Base-by-base conservation (phyloP, 2,113 vertebrate genomes). In the Ciconia stormi region DNA sequence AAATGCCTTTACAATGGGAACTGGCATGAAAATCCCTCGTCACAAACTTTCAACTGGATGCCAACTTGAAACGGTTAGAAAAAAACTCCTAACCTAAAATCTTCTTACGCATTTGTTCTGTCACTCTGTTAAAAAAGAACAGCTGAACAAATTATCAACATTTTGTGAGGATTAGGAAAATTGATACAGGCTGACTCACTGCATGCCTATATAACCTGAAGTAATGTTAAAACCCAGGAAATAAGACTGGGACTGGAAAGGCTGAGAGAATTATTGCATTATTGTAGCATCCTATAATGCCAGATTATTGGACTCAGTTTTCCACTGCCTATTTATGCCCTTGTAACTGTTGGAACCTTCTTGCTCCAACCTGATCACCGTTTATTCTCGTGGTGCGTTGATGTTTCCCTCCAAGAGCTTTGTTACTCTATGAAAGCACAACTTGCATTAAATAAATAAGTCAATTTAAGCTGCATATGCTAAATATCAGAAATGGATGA, bases 71-170 rank as follows among this genome's bases (percentile, higher is more conserved):
- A 76, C 78, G 65, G 66, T 52, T 92, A 47, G 81, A 8, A 47
- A 77, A 74, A 77, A 89, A 55, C 3, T 40, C 3, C 44, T 50
- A 46, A 66, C 76, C 80, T 47, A 18, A 82, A 80, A 62, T 66
- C 70, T 73, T 49, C 91, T 66, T 34, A 62, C 30, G 42, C 93
- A 78, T 97, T 95, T 96, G 95, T 94, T 97, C 95, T 91, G 94
- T 95, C 83, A 85, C 82, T 96, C 93, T 76, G 90, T 56, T 97
- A 96, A 96, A 95, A 95, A 92, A 95, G 96, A 97, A 97, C 97
- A 97, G 97, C 97, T 97, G 97, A 97, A 97, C 96, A 97, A 97
- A 97, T 97, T 95, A 96, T 94, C 95, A 96, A n/a, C 95, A 79
- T 96, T 96, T 95, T 96, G 97, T 67, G 92, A 63, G 94, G 96